Base-by-base conservation (phyloP, 2,888 invertebrate genomes). In the Junonia oenone region DNA sequence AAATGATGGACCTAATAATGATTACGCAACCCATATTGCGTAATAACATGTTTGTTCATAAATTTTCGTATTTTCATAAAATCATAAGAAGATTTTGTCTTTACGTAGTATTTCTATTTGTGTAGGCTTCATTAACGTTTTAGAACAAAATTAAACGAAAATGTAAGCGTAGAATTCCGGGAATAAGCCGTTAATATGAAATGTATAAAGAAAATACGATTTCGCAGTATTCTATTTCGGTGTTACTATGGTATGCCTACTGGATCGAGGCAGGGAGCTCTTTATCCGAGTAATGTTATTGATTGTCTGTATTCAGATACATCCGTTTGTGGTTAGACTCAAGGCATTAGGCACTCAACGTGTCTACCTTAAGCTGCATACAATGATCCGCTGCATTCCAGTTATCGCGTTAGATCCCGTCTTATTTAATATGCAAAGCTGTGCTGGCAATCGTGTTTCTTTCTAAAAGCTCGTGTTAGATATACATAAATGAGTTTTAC, bases 261-360 rank as follows among this genome's bases (percentile, higher is more conserved):
- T n/a, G 26, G 31, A 29, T 33, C 15, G 22, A 26, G n/a, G 22
- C 13, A 13, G 48, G 48, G 38, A 45, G 38, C 27, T 31, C 19
- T 56, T 47, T 26, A 55, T 59, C 51, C 37, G 29, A 54, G 43
- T 59, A 59, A 48, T 54, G 52, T 62, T 56, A 63, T 63, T 59
- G 62, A 63, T 55, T 59, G 58, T 59, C 19, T 56, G 56, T 40
- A 56, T 52, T 54, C 40, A 63, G 55, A 55, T 59, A 55, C 51
- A 61, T 58, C 59, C 55, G 59, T 60, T 64, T 63, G 64, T 47
- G 61, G 63, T 62, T 51, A 56, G 58, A 45, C 55, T 63, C 45
- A 53, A 58, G 55, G 58, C 58, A 62, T 63, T 65, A 65, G 64
- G 65, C 62, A 66, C 65, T 64, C 63, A 58, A 59, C 61, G 61